Percentiles rank a stretch among this genome's conserved stretches.
These are phyloP conservation scores for Porites cylindrica DNA, from an alignment of 92 coral and sea anemone genomes.

Conservation along the genomic window DNA sequence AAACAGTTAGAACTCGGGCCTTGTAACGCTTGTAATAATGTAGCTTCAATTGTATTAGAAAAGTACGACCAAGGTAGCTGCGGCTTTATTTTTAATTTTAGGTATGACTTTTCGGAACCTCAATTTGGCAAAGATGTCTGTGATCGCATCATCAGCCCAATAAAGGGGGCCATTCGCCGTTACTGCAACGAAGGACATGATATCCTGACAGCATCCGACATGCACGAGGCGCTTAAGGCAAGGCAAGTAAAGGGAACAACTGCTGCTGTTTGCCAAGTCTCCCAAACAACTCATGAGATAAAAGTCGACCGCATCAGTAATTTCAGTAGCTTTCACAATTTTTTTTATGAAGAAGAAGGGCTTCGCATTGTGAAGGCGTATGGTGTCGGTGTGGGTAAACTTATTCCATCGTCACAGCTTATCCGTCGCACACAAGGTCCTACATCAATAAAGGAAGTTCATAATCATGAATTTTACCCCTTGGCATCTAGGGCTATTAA, in stretches of 20 bases:
- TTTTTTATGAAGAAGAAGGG: slow-evolving; percentile 56
- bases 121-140: slow-evolving; percentile 33
- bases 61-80: background rate
- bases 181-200: slow-evolving; percentile 73
- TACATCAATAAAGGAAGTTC: slow-evolving; percentile 43
- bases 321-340: slow-evolving; percentile 67
- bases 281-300: slow-evolving; percentile 25
- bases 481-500: no score
- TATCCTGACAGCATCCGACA: slow-evolving; percentile 58
- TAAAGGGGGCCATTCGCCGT: slow-evolving; percentile 52
- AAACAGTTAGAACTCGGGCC: no score
- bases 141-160: slow-evolving; percentile 42
- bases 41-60: background rate
- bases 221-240: slow-evolving; percentile 67
- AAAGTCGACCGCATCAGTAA: slow-evolving; percentile 47
- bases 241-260: slow-evolving; percentile 65
- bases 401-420: slow-evolving; percentile 47
- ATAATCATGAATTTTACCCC: background rate
- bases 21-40: background rate
- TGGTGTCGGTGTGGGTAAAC: slow-evolving; percentile 56
- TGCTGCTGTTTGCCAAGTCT: slow-evolving; percentile 73
- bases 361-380: slow-evolving; percentile 57
- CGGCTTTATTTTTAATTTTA: slow-evolving; percentile 7
- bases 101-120: slow-evolving; percentile 52
- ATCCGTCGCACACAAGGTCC: slow-evolving; percentile 37